Evolutionary conservation across 30 jellyfish, hydroid and myxozoan species (phyloP), one percentile per base, ranked within the genome.

Genomic region (Chrysaora quinquecirrha): DNA sequence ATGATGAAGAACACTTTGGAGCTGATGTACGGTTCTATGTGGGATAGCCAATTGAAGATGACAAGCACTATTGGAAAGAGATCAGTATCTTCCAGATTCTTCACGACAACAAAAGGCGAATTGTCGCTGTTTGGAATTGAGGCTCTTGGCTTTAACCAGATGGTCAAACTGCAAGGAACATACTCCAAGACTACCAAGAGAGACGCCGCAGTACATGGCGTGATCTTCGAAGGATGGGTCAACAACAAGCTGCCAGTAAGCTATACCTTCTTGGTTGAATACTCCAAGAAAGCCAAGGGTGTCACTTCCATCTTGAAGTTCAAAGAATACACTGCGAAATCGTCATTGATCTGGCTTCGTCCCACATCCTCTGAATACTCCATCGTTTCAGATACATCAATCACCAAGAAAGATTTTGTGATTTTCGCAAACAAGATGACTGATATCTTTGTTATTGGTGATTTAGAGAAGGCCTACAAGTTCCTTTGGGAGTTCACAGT

Each of bases 171-270:
- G 65, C 88, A 88, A 50, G 86, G 89, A 30, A 88, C 82, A 25
- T 88, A 88, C 84, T 52, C 86, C 70, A 78, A 18, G 47, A 43
- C 64, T n/a, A 66, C 64, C 24, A 38, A 10, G 58, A 60, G 58
- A 33, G 85, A 64, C 34, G 89, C 78, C 50, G 27, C 73, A 11
- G 70, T 78, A 54, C 65, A 75, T 48, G 92, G 93, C 10, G 88
- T 88, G 75, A 52, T 88, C 48, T 54, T 78, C 31, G 96, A 88
- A 79, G 96, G 78, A 24, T 54, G 83, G 86, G 79, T 80, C 34
- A 80, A 80, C 81, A 72, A 88, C 64, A 88, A 88, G 60, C 73
- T 88, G 68, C 96, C 96, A 54, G 62, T 52, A 11, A 88, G 84
- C 79, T 79, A 27, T 86, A 73, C 89, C 4, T 30, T 80, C 54